phyloP scores from a whole-genome alignment of 2,113 vertebrate species.

The Barbus barbus region DNA sequence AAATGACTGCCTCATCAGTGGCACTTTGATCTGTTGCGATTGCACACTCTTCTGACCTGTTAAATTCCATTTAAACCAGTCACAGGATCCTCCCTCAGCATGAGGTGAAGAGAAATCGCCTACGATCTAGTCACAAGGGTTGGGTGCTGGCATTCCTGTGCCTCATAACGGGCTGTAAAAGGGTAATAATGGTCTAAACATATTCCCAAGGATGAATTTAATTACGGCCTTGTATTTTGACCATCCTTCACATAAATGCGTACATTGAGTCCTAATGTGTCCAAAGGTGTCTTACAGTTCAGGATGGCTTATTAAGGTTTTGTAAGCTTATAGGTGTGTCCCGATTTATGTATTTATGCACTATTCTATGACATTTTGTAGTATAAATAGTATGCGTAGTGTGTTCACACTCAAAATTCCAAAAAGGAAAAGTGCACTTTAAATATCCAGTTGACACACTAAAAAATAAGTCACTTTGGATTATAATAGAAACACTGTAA shows the following conservation, averaged over 20 bases:
- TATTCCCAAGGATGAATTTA: slow-evolving; percentile 34
- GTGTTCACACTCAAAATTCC: too few relatives aligned
- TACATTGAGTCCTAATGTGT: neutral
- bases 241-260: neutral
- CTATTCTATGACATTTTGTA: too few relatives aligned
- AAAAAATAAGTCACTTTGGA: too few relatives aligned
- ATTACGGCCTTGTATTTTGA: neutral
- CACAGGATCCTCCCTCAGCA: neutral
- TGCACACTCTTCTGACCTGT: neutral
- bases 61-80: slow-evolving; percentile 21
- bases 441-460: too few relatives aligned
- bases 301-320: neutral
- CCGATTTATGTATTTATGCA: too few relatives aligned
- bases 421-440: too few relatives aligned
- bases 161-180: slow-evolving; percentile 44
- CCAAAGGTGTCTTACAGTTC: neutral
- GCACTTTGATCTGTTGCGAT: slow-evolving; percentile 33
- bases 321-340: neutral
- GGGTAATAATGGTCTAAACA: slow-evolving; percentile 13
- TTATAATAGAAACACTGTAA: too few relatives aligned
- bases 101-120: neutral
- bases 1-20: neutral
- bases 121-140: slow-evolving; percentile 32
- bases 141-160: slow-evolving; percentile 34
- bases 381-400: too few relatives aligned